Percentiles rank a stretch among this genome's conserved stretches.
phyloP scores from a whole-genome alignment of 1,140 invertebrate genomes.

The Drosophila malerkotliana region DNA sequence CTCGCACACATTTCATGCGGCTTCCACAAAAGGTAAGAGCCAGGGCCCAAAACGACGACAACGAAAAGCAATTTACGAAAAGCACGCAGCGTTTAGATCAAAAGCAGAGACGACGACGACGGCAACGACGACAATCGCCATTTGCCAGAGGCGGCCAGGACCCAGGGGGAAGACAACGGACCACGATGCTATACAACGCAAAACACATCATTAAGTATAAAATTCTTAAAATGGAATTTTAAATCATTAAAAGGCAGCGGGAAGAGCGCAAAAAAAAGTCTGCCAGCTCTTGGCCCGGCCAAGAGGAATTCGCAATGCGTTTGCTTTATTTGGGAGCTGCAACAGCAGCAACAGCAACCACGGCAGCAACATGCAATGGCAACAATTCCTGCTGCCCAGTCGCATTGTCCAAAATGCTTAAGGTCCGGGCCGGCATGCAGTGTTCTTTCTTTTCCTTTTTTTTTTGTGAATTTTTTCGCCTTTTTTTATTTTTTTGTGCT shows the following conservation, averaged over 20 bases:
- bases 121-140: constrained; percentile 58
- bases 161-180: constrained; percentile 1
- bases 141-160: constrained; percentile 39
- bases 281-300: constrained; percentile 6
- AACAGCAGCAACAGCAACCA: constrained; percentile 17
- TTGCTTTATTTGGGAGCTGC: constrained; percentile 80
- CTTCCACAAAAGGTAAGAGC: constrained; percentile 74
- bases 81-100: constrained; percentile 82
- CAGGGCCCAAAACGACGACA: constrained; percentile 58
- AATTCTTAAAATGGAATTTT: constrained; percentile 85
- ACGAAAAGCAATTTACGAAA: constrained; percentile 82
- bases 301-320: constrained; percentile 79
- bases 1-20: constrained; percentile 83
- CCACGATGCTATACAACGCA: constrained; percentile 75
- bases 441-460: constrained; percentile 18
- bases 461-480: constrained; percentile 9
- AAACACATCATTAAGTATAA: constrained; percentile 85
- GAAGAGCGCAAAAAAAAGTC: constrained; percentile 30
- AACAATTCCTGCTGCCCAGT: constrained; percentile 64
- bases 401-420: constrained; percentile 79
- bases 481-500: constrained; percentile 16
- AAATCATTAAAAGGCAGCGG: constrained; percentile 83
- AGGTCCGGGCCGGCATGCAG: constrained; percentile 50
- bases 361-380: constrained; percentile 68
- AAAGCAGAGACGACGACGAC: constrained; percentile 58